Base-by-base conservation (phyloP, 2,797 vertebrate species). In the Ammospiza maritima region DNA sequence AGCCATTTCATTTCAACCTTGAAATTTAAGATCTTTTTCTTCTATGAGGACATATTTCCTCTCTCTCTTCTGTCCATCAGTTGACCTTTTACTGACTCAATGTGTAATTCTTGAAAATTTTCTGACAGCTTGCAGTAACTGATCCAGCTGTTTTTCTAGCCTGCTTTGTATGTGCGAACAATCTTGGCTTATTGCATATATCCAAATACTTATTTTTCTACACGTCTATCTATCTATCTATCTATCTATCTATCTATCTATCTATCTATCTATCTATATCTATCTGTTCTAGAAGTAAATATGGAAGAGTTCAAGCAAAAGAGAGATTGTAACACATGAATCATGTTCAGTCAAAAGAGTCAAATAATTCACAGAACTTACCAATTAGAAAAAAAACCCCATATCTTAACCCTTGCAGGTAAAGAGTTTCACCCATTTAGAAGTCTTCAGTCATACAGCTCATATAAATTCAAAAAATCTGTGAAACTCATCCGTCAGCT, bases 301-400 rank as follows among this genome's bases (percentile, higher is more conserved):
- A 81, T 25, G 22, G 3, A 83, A 26, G 16, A 83, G 7, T 50
- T 82, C 29, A 75, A 48, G n/a, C 18, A 88, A 83, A 90, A 92
- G 10, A 21, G 8, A 57, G 23, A 73, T 66, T 30, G 30, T 17
- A 65, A 50, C 36, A 76, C 5, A 38, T 20, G 6, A 75, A 65
- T 65, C 5, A 13, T 2, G 2, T 62, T 75, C 20, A 62, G 50
- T n/a, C 20, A 70, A 61, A 74, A 88, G 5, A 65, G 22, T 58
- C 0, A 6, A 87, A 44, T 30, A 62, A 82, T 58, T 85, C 18
- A 40, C 5, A 88, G 18, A 79, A 66, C 2, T 30, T 45, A 13
- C 10, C 21, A 74, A 12, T 58, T 38, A 48, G 11, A 13, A 66
- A 62, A 82, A 82, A 50, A 30, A 0, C 0, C 3, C 10, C 20